Evolutionary conservation across 2,888 invertebrate species (phyloP).

Genomic region (Hylaea fasciaria): DNA sequence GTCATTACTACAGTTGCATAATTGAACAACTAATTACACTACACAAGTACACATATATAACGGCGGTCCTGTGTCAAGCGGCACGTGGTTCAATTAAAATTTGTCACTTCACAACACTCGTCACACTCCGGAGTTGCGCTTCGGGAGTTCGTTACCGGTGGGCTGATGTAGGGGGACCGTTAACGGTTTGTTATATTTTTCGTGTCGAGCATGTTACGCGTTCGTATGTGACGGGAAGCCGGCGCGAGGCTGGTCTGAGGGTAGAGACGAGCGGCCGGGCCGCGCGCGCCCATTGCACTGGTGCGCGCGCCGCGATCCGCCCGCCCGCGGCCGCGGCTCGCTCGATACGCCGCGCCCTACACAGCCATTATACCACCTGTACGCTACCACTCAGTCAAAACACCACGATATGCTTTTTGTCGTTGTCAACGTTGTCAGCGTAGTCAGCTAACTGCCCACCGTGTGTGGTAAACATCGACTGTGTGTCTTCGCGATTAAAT

Average conservation of each 20-base stretch:
- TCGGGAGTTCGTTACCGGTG: constrained; percentile 34
- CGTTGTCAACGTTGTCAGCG: constrained; percentile 31
- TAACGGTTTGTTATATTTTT: constrained; percentile 18
- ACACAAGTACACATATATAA: constrained; percentile 49
- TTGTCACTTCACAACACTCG: constrained; percentile 42
- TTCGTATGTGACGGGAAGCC: constrained; percentile 53
- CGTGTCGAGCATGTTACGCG: constrained; percentile 58
- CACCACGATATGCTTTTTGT: constrained; percentile 70
- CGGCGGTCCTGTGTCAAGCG: constrained; percentile 43
- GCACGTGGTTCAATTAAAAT: constrained; percentile 56
- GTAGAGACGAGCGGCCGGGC: constrained; percentile 65
- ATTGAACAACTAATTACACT: constrained; percentile 68
- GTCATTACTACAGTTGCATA: constrained; percentile 54
- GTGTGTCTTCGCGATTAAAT: constrained; percentile 38
- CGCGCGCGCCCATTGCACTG: constrained; percentile 66
- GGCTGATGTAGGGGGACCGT: constrained; percentile 21
- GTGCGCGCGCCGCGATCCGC: constrained; percentile 61
- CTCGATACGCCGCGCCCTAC: constrained; percentile 76
- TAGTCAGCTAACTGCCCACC: constrained; percentile 22
- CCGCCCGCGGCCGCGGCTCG: constrained; percentile 60
- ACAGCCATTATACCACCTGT: constrained; percentile 78
- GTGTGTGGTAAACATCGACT: constrained; percentile 28
- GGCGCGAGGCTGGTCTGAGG: constrained; percentile 33
- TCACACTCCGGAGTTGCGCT: constrained; percentile 20
- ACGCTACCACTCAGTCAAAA: constrained; percentile 72